Percentiles rank a stretch among this genome's conserved stretches.
phyloP scores from a whole-genome alignment of 37 sponge, comb jelly and placozoan species.

The Oscarella lobularis region DNA sequence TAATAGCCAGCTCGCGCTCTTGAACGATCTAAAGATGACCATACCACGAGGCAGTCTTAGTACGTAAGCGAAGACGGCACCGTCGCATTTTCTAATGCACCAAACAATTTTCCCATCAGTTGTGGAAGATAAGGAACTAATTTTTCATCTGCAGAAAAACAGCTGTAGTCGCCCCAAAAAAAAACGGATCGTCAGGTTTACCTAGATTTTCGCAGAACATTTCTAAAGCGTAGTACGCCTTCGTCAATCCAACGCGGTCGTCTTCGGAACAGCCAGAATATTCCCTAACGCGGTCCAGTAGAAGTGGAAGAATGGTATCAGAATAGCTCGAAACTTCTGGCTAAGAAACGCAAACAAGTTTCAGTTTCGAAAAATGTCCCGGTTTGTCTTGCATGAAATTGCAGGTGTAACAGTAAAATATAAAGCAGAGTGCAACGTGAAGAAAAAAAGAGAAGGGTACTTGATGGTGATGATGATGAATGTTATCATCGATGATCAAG shows the following conservation, averaged over 20 bases:
- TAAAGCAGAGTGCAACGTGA: too few species aligned
- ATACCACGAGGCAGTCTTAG: not conserved
- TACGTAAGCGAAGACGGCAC: not conserved
- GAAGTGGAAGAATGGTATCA: not conserved
- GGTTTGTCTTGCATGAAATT: too few species aligned
- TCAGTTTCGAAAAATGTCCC: too few species aligned
- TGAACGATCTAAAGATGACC: not conserved
- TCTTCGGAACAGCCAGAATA: not conserved
- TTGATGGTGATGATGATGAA: too few species aligned
- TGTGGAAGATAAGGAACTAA: conserved; percentile 25
- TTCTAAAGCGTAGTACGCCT: conserved; percentile 91
- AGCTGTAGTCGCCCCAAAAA: not conserved
- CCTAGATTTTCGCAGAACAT: conserved; percentile 85
- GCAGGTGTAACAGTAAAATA: too few species aligned
- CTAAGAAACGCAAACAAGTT: too few species aligned
- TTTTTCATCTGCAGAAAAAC: not conserved
- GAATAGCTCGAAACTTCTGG: not conserved
- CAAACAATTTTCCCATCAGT: conserved; percentile 15
- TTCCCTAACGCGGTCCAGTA: not conserved
- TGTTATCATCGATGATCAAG: too few species aligned
- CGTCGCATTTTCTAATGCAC: conserved; percentile 4
- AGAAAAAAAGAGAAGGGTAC: too few species aligned
- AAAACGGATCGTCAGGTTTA: conserved; percentile 5
- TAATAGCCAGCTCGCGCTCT: conserved; percentile 56
- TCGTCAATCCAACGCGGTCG: conserved; percentile 37